Evolutionary conservation across 2,797 vertebrate genomes (phyloP).

Genomic region (Poeciliopsis infans): DNA sequence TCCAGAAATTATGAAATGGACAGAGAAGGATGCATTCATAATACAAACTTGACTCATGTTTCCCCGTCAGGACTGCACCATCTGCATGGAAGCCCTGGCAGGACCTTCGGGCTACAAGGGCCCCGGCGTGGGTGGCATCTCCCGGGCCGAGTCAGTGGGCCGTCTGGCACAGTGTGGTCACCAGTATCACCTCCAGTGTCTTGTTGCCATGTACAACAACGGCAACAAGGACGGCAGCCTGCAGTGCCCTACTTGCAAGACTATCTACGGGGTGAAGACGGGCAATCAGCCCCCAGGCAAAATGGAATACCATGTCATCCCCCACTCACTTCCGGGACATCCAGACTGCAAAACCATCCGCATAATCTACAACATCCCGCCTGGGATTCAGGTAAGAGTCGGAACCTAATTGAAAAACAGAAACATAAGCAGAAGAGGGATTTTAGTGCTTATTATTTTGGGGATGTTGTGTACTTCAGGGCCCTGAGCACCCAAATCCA

Average conservation of each 20-base stretch:
- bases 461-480: constrained; percentile 69
- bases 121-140: constrained; percentile 83
- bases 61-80: constrained; percentile 89
- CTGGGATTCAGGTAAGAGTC: constrained; percentile 90
- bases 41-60: neutral
- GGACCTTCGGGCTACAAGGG: constrained; percentile 93
- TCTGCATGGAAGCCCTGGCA: constrained; percentile 93
- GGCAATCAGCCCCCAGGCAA: constrained; percentile 97
- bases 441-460: neutral
- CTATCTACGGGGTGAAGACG: constrained; percentile 96
- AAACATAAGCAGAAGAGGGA: neutral
- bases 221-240: constrained; percentile 98
- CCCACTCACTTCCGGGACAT: constrained; percentile 93
- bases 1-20: neutral
- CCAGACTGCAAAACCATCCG: constrained; percentile 95
- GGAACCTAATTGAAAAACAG: neutral
- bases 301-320: constrained; percentile 98
- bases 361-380: constrained; percentile 97
- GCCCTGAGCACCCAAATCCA: constrained; percentile 92
- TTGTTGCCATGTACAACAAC: constrained; percentile 97
- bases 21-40: neutral
- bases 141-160: constrained; percentile 87
- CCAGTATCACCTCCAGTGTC: constrained; percentile 93
- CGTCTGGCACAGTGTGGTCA: constrained; percentile 90
- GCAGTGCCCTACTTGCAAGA: constrained; percentile 97